These are phyloP conservation scores for Adelosebastes latens DNA, from an alignment of 2,797 vertebrate genomes.

Conservation along the genomic window DNA sequence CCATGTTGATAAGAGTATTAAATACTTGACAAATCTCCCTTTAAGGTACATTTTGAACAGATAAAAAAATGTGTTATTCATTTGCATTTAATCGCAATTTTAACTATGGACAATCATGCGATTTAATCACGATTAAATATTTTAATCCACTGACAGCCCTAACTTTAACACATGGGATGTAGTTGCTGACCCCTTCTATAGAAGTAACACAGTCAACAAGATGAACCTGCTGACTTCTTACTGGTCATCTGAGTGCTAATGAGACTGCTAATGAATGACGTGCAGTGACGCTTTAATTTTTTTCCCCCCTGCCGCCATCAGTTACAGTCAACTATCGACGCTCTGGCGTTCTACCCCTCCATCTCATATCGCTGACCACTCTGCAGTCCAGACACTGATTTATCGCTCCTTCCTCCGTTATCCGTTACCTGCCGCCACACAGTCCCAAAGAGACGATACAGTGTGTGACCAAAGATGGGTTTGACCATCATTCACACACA, in stretches of 20 bases:
- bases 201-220: not conserved
- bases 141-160: too few species aligned
- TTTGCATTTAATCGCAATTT: too few species aligned
- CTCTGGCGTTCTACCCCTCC: not conserved
- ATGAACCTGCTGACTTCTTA: not conserved
- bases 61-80: too few species aligned
- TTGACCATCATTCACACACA: slow-evolving; percentile 30
- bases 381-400: slow-evolving; percentile 60
- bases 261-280: not conserved
- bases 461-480: slow-evolving; percentile 54
- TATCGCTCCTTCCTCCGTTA: slow-evolving; percentile 48
- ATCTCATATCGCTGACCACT: slow-evolving; percentile 43
- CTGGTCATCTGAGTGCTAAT: not conserved
- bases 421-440: slow-evolving; percentile 61
- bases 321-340: slow-evolving; percentile 2
- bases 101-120: too few species aligned
- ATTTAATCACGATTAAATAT: too few species aligned
- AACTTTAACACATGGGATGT: slow-evolving; percentile 15
- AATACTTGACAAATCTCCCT: too few species aligned
- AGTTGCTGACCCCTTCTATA: slow-evolving; percentile 14
- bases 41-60: too few species aligned
- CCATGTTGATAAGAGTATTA: too few species aligned
- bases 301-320: not conserved
- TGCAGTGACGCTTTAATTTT: slow-evolving; percentile 4
- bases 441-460: slow-evolving; percentile 46